phyloP scores from a whole-genome alignment of 2,113 vertebrate genomes.

The Rissa tridactyla region DNA sequence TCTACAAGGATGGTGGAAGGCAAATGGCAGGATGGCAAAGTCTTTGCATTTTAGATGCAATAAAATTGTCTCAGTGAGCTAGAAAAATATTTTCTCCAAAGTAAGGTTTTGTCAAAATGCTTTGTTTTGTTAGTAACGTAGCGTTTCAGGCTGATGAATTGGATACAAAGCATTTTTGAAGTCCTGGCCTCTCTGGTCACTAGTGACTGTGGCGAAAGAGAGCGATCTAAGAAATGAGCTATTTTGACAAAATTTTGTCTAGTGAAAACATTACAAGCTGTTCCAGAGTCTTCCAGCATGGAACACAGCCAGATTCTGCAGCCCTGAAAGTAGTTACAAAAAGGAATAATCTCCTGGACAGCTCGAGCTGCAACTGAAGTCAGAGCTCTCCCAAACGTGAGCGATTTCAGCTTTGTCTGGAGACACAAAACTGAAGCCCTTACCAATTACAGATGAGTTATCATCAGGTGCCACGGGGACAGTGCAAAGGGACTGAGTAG shows the following conservation, averaged over 20 bases:
- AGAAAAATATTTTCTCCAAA: not conserved
- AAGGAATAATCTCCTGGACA: conserved; percentile 17
- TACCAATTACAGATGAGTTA: conserved; percentile 55
- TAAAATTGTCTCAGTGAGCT: not conserved
- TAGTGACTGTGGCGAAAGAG: not conserved
- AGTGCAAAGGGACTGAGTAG: not conserved
- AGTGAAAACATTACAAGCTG: conserved; percentile 3
- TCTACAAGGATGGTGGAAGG: not conserved
- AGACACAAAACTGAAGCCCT: conserved; percentile 10
- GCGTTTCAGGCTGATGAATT: not conserved
- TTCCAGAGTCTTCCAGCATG: conserved; percentile 18
- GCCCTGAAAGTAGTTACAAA: not conserved
- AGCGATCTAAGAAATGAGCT: not conserved
- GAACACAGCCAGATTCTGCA: not conserved
- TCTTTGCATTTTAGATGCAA: not conserved
- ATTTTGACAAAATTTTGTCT: not conserved
- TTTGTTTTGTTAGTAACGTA: not conserved
- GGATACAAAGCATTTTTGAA: not conserved
- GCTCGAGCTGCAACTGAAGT: not conserved
- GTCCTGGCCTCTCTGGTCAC: not conserved
- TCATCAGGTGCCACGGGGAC: conserved; percentile 20
- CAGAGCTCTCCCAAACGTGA: not conserved
- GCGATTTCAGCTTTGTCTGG: conserved; percentile 46
- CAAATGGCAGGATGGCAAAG: not conserved
- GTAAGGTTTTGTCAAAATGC: not conserved